phyloP scores from a whole-genome alignment of 2,797 vertebrate genomes.

The Chelon labrosus region DNA sequence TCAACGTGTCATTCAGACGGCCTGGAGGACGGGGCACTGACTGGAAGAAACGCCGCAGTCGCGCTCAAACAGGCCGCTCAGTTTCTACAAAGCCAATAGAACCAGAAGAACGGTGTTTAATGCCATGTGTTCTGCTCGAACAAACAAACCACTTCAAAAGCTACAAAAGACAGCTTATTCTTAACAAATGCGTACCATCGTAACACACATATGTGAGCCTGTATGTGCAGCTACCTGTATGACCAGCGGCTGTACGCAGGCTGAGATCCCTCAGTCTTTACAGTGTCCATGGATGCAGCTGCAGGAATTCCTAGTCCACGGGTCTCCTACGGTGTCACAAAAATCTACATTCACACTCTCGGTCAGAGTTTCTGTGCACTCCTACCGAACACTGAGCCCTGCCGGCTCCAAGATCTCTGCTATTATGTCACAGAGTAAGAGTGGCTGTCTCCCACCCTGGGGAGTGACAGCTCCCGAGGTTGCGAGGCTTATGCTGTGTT shows the following conservation, averaged over 20 bases:
- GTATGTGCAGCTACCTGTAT: conserved; percentile 81
- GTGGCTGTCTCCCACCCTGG: conserved; percentile 66
- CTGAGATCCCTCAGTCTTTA: conserved; percentile 77
- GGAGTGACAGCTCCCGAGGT: conserved; percentile 71
- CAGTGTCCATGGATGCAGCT: conserved; percentile 80
- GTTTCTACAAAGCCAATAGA: conserved; percentile 15
- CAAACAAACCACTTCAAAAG: not conserved
- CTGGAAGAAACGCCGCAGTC: conserved; percentile 36
- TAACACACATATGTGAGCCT: not conserved
- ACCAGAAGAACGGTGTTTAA: not conserved
- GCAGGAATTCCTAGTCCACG: conserved; percentile 59
- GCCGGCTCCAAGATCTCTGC: conserved; percentile 47
- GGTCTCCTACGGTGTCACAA: conserved; percentile 14
- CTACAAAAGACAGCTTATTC: conserved; percentile 11
- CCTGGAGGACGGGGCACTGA: not conserved
- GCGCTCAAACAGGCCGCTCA: conserved; percentile 17
- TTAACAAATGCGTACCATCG: not conserved
- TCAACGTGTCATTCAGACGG: conserved; percentile 12
- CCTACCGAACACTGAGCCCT: conserved; percentile 23
- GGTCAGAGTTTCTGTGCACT: conserved; percentile 28
- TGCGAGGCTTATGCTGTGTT: conserved; percentile 65
- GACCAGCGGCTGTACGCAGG: conserved; percentile 88
- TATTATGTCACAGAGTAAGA: conserved; percentile 57
- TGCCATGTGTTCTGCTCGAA: not conserved
- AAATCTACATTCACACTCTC: conserved; percentile 35